Evolutionary conservation across 1,140 invertebrate genomes (phyloP).

Genomic region (Sweltsa coloradensis): DNA sequence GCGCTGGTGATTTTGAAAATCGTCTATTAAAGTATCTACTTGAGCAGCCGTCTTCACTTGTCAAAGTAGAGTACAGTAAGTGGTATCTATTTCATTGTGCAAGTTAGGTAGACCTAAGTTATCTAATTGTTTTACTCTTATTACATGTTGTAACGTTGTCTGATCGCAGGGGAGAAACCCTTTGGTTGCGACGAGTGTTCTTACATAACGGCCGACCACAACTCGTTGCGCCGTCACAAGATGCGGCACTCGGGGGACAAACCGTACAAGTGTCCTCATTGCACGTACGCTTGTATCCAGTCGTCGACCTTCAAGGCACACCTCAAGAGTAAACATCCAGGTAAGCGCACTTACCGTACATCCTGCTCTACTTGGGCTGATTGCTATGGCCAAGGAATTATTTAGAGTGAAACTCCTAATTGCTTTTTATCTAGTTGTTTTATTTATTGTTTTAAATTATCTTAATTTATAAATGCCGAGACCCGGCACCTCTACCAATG

Average conservation of each 20-base stretch:
- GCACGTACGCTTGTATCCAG: constrained; percentile 56
- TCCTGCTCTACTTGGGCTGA: too few relatives aligned
- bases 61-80: not conserved
- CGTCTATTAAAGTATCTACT: too few relatives aligned
- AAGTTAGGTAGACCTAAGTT: too few relatives aligned
- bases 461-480: too few relatives aligned
- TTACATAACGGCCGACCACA: constrained; percentile 67
- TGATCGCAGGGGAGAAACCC: constrained; percentile 56
- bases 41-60: not conserved
- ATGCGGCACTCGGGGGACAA: constrained; percentile 61
- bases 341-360: constrained; percentile 18
- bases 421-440: too few relatives aligned
- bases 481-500: too few relatives aligned
- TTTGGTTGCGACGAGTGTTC: constrained; percentile 65
- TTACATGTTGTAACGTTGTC: constrained; percentile 10
- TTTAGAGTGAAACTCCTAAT: too few relatives aligned
- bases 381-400: too few relatives aligned
- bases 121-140: not conserved
- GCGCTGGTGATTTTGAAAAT: too few relatives aligned
- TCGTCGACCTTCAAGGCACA: constrained; percentile 49
- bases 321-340: constrained; percentile 40
- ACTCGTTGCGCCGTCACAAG: constrained; percentile 65
- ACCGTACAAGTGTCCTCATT: constrained; percentile 57
- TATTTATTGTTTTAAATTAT: too few relatives aligned
- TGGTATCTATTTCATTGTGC: not conserved